phyloP scores from a whole-genome alignment of 2,888 invertebrate genomes.

The Conchocele bisecta region DNA sequence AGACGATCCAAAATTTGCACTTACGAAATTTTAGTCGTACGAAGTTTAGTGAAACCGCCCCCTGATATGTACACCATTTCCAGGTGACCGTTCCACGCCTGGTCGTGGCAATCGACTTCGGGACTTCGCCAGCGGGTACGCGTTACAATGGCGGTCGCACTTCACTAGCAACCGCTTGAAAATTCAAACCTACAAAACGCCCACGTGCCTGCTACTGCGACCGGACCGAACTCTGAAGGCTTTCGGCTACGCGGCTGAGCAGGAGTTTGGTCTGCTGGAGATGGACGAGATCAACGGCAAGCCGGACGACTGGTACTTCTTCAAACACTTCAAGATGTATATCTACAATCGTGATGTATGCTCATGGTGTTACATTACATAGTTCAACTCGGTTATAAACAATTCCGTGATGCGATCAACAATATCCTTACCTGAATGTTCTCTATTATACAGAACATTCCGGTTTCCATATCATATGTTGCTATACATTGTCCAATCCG shows the following conservation, averaged over 20 bases:
- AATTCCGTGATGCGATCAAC: too few relatives aligned
- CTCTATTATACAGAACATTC: too few relatives aligned
- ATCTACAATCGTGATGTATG: slow-evolving; percentile 35
- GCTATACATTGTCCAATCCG: too few relatives aligned
- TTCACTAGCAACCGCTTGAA: slow-evolving; percentile 22
- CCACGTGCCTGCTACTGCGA: slow-evolving; percentile 27
- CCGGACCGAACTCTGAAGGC: background rate
- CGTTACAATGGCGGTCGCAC: slow-evolving; percentile 35
- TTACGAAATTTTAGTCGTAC: too few relatives aligned
- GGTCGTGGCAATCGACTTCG: slow-evolving; percentile 50
- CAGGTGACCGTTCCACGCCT: slow-evolving; percentile 12
- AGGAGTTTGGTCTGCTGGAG: slow-evolving; percentile 22
- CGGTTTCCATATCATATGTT: too few relatives aligned
- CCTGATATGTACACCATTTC: too few relatives aligned
- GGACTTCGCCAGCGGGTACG: slow-evolving; percentile 45
- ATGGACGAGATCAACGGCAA: slow-evolving; percentile 11
- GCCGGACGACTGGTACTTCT: slow-evolving; percentile 37
- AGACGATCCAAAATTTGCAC: too few relatives aligned
- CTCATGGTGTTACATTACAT: too few relatives aligned
- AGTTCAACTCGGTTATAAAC: too few relatives aligned
- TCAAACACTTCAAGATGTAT: slow-evolving; percentile 48
- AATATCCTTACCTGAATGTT: too few relatives aligned
- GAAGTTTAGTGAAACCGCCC: too few relatives aligned
- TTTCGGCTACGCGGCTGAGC: slow-evolving; percentile 45
- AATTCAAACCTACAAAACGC: slow-evolving; percentile 36